Percentiles rank a stretch among this genome's conserved stretches.
Conservation (phyloP, 2,797 vertebrate genomes). For the Sebastes nivosus region DNA sequence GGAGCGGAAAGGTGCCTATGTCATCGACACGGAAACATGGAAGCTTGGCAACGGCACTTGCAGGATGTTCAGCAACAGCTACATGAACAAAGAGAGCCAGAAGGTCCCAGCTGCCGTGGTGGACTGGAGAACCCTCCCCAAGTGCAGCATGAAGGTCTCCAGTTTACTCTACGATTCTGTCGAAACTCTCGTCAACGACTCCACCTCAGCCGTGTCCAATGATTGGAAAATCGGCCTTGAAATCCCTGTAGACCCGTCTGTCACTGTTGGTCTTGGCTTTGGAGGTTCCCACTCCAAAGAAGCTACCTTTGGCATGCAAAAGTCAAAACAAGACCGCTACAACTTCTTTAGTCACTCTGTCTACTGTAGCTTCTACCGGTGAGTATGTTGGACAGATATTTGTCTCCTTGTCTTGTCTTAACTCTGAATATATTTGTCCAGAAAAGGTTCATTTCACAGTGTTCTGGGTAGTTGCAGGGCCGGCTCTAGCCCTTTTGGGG, state of each 20-base stretch:
- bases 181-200: slow-evolving; percentile 59
- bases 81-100: slow-evolving; percentile 41
- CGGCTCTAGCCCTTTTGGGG: no score
- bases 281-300: slow-evolving; percentile 62
- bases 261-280: background rate
- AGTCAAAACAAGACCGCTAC: slow-evolving; percentile 71
- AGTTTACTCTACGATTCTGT: slow-evolving; percentile 58
- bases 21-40: slow-evolving; percentile 70
- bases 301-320: slow-evolving; percentile 42
- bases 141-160: slow-evolving; percentile 49
- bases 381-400: background rate
- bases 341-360: slow-evolving; percentile 65
- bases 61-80: slow-evolving; percentile 61
- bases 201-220: slow-evolving; percentile 49
- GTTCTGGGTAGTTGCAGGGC: no score
- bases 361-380: slow-evolving; percentile 67
- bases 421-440: background rate
- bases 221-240: slow-evolving; percentile 64
- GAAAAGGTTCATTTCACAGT: background rate
- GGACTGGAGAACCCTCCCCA: slow-evolving; percentile 63
- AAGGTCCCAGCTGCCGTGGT: slow-evolving; percentile 65
- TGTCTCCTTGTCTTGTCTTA: background rate
- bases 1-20: slow-evolving; percentile 66
- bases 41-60: slow-evolving; percentile 52
- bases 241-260: background rate